A percentile compares a stretch with the other conserved stretches of the same genome.
Evolutionary conservation across 2,888 invertebrate species (phyloP).

Genomic region (Synergus gifuensis): DNA sequence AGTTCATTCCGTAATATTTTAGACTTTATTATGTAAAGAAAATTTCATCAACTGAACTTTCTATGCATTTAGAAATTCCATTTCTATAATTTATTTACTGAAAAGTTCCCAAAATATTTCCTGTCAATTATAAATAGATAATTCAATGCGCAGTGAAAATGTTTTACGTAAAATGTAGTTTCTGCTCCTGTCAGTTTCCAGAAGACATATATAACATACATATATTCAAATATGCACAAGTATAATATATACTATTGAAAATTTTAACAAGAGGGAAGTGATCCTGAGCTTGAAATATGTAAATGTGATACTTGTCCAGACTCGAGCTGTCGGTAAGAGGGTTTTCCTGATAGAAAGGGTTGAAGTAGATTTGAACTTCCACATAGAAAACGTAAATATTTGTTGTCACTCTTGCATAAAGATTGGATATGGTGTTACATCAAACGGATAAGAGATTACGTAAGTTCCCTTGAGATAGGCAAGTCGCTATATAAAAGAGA

Average conservation of each 20-base stretch:
- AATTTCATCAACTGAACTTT: background rate
- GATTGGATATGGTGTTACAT: background rate
- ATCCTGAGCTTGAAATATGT: conserved; percentile 17
- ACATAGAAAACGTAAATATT: background rate
- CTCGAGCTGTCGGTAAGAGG: background rate
- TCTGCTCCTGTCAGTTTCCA: background rate
- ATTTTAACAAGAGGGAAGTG: background rate
- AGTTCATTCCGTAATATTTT: background rate
- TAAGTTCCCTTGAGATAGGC: background rate
- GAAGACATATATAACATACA: background rate
- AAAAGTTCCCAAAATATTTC: background rate
- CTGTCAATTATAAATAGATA: background rate
- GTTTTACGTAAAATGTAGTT: background rate
- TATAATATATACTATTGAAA: background rate
- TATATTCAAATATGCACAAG: no score
- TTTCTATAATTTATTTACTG: background rate
- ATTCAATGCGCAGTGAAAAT: background rate
- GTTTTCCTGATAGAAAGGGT: background rate
- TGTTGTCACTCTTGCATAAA: background rate
- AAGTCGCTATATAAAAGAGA: background rate
- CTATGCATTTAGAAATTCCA: background rate
- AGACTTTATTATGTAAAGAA: background rate
- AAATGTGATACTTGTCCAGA: background rate
- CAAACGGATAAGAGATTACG: background rate
- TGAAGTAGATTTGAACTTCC: background rate